These are phyloP conservation scores for Barnardius zonarius DNA, from an alignment of 2,113 vertebrate genomes.

Conservation along the genomic window DNA sequence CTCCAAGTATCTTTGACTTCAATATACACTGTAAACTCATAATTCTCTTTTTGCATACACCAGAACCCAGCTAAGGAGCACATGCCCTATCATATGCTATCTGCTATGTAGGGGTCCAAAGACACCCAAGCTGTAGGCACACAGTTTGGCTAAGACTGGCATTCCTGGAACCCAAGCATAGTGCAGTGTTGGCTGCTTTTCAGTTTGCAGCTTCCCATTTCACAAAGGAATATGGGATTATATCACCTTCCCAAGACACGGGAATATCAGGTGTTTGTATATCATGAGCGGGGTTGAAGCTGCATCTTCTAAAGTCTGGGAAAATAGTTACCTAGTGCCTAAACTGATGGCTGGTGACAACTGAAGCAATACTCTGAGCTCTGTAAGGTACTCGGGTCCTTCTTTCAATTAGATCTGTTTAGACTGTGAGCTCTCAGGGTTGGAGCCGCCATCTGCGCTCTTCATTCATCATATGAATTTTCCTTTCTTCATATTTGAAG, in stretches of 20 bases:
- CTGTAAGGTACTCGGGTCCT: not conserved
- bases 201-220: not conserved
- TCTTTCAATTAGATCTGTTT: not conserved
- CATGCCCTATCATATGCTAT: not conserved
- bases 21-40: not conserved
- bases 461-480: not conserved
- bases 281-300: not conserved
- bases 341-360: not conserved
- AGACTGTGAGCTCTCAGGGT: not conserved
- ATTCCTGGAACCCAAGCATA: not conserved
- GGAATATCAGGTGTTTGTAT: not conserved
- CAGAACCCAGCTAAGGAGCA: not conserved
- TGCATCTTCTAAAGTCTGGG: not conserved
- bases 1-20: not conserved
- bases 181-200: not conserved
- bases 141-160: not conserved
- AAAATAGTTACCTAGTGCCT: not conserved
- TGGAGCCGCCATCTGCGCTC: not conserved
- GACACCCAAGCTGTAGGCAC: not conserved
- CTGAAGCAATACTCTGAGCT: not conserved
- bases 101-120: not conserved
- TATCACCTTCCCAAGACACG: not conserved
- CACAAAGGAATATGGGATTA: not conserved
- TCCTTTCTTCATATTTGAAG: not conserved
- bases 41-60: not conserved